phyloP scores from a whole-genome alignment of 2,113 vertebrate genomes.

The Heterotilapia buettikoferi region DNA sequence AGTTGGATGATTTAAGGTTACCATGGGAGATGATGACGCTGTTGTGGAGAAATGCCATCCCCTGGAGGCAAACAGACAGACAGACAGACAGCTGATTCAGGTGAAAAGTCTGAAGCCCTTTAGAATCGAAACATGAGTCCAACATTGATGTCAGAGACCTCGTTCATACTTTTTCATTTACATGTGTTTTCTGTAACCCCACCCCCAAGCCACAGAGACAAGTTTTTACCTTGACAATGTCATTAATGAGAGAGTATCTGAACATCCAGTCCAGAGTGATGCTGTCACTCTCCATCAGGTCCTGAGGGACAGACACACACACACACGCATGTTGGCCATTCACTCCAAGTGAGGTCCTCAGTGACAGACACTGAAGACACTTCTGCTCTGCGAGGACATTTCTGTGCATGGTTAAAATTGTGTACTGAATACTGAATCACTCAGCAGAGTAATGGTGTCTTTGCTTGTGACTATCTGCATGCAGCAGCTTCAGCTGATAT shows the following conservation, averaged over 20 bases:
- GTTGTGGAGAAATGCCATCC: conserved; percentile 88
- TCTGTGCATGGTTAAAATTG: background rate
- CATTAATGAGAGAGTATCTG: conserved; percentile 87
- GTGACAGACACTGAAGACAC: background rate
- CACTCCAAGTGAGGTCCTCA: rapidly evolving
- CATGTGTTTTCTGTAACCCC: background rate
- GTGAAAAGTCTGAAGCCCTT: background rate
- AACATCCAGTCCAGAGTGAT: conserved; percentile 97
- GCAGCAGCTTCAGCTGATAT: background rate
- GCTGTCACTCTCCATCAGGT: conserved; percentile 90
- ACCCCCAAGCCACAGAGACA: background rate
- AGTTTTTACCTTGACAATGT: conserved; percentile 84
- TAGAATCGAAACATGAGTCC: background rate
- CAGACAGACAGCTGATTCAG: background rate
- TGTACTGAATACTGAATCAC: background rate
- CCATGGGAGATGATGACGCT: conserved; percentile 85
- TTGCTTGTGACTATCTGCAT: background rate
- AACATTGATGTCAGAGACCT: background rate
- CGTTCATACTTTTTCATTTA: background rate
- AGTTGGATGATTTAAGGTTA: conserved; percentile 92
- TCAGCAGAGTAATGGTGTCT: background rate
- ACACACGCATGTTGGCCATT: background rate
- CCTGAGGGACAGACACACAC: conserved; percentile 62
- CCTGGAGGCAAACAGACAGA: conserved; percentile 62
- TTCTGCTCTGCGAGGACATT: background rate